These are phyloP conservation scores for Troilus luridus DNA, from an alignment of 2,888 invertebrate species.

Conservation along the genomic window DNA sequence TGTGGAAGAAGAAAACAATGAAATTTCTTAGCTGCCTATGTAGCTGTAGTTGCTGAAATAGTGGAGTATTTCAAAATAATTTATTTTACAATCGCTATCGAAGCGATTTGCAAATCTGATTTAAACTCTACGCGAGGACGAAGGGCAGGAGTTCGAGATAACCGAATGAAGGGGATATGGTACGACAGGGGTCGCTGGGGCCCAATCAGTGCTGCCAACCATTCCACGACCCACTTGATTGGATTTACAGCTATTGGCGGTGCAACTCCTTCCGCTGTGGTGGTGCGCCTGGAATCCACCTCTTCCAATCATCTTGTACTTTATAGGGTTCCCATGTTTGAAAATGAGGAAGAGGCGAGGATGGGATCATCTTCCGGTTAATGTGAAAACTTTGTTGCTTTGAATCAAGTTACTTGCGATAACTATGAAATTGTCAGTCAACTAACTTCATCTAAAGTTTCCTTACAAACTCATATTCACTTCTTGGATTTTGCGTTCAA, in stretches of 20 bases:
- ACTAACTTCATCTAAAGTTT: not conserved
- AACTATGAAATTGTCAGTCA: not conserved
- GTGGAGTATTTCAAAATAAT: not conserved
- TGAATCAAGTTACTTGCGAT: not conserved
- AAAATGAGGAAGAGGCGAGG: not conserved
- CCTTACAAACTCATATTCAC: not conserved
- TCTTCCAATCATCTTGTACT: constrained; percentile 1
- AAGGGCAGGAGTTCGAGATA: not conserved
- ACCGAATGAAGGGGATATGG: constrained; percentile 21
- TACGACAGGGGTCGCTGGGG: constrained; percentile 16
- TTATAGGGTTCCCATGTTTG: not conserved
- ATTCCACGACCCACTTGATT: constrained; percentile 26
- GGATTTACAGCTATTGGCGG: constrained; percentile 41
- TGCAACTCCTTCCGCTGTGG: not conserved
- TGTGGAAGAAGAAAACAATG: no score
- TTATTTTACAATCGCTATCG: not conserved
- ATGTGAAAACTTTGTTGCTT: not conserved
- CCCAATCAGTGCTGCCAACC: constrained; percentile 30
- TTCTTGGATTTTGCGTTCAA: not conserved
- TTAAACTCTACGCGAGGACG: not conserved
- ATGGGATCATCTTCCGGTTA: not conserved
- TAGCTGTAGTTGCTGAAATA: not conserved
- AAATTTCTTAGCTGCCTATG: no score
- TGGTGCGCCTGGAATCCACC: constrained; percentile 30
- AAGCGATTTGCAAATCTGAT: not conserved